Base-by-base conservation (phyloP, 2,888 invertebrate genomes). In the Crossocerus cetratus region DNA sequence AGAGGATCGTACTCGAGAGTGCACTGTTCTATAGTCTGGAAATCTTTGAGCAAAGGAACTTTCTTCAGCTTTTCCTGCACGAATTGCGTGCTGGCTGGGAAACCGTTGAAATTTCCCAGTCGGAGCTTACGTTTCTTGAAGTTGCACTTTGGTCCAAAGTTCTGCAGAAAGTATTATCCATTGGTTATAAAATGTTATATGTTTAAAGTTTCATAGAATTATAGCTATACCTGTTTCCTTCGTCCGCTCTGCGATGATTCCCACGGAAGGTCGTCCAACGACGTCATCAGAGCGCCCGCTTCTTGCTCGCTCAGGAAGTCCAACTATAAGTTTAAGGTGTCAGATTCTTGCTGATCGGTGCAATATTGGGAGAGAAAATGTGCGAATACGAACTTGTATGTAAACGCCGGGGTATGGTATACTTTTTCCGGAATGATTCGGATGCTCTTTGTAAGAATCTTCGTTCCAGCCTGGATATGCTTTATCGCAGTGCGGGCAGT, bases 121-220 rank as follows among this genome's bases (percentile, higher is more conserved):
- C 93, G 94, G 5, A 98, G 90, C 90, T 97, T 98, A 83, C 94
- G 94, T 90, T 97, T 97, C 88, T 98, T 99, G 89, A 99, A 99
- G 91, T 99, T 99, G 11, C 98, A 98, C 91, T 98, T 99, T 0
- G 99, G 99, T 0, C 99, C 99, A 91, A 94, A 99, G 90, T 99
- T 99, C 93, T 94, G 87, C 54, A 86, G 57, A 72, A 60, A 49
- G 55, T 57, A 63, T 22, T 8, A 44, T 1, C 13, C 11, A 11
- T 53, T 21, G 42, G 14, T 65, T 2, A 2, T n/a, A 8, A 13
- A 44, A 18, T 68, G 43, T 11, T 49, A n/a, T 58, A 43, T 23
- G 18, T 23, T 44, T 45, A 1, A 3, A 61, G 16, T 3, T n/a
- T 20, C 42, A 13, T 54, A 0, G 11, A 56, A n/a, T n/a, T n/a